Percentiles rank a stretch among this genome's conserved stretches.
Conservation (phyloP, 1,140 invertebrate genomes). For the Odontomachus brunneus region DNA sequence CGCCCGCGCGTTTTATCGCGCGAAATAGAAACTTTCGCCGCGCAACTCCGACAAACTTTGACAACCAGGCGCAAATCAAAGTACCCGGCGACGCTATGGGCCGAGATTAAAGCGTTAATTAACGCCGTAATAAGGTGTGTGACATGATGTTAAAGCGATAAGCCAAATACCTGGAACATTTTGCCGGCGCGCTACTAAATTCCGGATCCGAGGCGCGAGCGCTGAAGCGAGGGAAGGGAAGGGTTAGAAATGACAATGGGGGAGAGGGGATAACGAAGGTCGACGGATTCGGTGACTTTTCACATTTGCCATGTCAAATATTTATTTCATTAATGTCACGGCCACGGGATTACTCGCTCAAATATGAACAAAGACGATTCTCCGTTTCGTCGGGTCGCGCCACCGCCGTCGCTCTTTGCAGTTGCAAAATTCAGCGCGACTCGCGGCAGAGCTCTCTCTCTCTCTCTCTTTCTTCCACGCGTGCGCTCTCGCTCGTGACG, state of each 20-base stretch:
- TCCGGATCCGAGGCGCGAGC: not conserved
- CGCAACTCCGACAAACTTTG: constrained; percentile 27
- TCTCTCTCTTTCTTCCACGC: too few relatives aligned
- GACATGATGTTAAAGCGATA: constrained; percentile 37
- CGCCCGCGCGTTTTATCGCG: constrained; percentile 3
- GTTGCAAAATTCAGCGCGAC: constrained; percentile 15
- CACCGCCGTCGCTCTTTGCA: not conserved
- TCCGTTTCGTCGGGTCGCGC: not conserved
- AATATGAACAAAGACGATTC: not conserved
- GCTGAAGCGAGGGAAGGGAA: not conserved
- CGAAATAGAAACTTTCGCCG: constrained; percentile 29
- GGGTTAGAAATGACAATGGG: not conserved
- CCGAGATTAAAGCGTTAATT: constrained; percentile 39
- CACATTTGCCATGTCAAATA: not conserved
- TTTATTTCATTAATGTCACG: constrained; percentile 19
- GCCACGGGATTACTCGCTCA: not conserved
- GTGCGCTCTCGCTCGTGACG: not conserved
- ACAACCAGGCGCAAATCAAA: constrained; percentile 35
- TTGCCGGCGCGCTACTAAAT: not conserved
- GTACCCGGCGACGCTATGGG: not conserved
- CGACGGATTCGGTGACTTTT: not conserved
- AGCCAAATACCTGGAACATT: not conserved
- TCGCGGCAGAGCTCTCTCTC: constrained; percentile 10
- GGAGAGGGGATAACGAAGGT: too few relatives aligned
- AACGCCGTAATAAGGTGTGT: constrained; percentile 40